Evolutionary conservation across 2,888 invertebrate genomes (phyloP).

Genomic region (Lithophane leautieri): DNA sequence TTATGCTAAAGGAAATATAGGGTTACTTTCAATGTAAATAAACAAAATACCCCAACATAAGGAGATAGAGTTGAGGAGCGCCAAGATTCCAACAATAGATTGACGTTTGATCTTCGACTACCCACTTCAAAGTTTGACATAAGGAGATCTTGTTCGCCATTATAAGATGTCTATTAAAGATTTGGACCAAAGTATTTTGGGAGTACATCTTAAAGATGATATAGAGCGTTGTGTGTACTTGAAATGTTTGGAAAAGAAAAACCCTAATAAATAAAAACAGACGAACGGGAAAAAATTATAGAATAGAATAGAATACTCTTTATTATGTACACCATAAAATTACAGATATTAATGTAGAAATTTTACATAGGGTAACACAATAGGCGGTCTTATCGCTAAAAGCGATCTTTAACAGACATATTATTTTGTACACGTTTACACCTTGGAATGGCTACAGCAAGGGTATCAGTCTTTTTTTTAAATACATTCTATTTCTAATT

Average conservation of each 20-base stretch:
- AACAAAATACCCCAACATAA: conserved; percentile 23
- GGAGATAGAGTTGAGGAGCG: conserved; percentile 10
- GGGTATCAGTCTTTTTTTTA: neutral
- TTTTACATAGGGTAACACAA: no score
- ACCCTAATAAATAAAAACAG: neutral
- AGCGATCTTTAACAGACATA: no score
- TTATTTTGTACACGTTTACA: neutral
- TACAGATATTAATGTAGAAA: no score
- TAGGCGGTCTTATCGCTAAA: no score
- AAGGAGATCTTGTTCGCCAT: conserved; percentile 38
- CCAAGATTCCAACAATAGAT: conserved; percentile 20
- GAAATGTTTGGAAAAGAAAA: neutral
- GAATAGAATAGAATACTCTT: no score
- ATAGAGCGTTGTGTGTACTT: neutral
- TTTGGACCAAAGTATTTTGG: conserved; percentile 31
- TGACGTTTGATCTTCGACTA: conserved; percentile 49
- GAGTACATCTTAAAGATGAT: conserved; percentile 8
- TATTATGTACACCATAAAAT: no score
- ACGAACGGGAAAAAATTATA: neutral
- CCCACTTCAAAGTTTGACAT: conserved; percentile 51
- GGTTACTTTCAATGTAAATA: conserved; percentile 23
- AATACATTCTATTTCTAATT: no score
- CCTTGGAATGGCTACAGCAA: neutral
- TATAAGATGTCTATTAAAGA: conserved; percentile 28
- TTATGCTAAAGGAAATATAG: neutral